Conservation (phyloP, 2,888 invertebrate genomes). For the Torymus texanus region DNA sequence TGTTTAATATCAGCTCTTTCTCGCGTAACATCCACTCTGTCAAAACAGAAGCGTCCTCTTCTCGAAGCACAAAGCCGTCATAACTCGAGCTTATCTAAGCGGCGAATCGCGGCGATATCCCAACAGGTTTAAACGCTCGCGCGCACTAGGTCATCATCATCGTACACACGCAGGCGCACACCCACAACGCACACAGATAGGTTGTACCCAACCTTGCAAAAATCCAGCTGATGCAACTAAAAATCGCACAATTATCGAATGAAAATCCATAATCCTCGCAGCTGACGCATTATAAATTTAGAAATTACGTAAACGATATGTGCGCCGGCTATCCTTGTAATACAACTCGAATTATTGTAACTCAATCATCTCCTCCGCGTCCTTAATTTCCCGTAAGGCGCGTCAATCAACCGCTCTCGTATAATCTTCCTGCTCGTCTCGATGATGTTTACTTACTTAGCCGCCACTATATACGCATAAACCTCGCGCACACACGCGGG, state of each 20-base stretch:
- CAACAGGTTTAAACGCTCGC: constrained; percentile 14
- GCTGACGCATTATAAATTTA: constrained; percentile 35
- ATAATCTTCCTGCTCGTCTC: constrained; percentile 7
- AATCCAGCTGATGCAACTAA: constrained; percentile 43
- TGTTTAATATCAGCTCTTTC: no score
- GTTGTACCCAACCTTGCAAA: no score
- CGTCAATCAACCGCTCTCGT: constrained; percentile 15
- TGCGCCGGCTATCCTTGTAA: constrained; percentile 42
- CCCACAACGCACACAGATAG: no score
- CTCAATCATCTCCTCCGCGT: constrained; percentile 31
- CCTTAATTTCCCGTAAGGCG: constrained; percentile 26
- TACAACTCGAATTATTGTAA: constrained; percentile 42
- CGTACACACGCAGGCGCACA: neutral
- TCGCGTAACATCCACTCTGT: no score
- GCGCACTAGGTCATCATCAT: neutral
- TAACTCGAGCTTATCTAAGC: neutral
- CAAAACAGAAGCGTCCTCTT: no score
- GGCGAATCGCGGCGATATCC: constrained; percentile 16
- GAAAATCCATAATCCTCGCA: constrained; percentile 21
- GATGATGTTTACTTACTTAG: neutral
- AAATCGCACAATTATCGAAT: constrained; percentile 27
- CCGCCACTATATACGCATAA: no score
- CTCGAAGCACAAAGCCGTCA: no score
- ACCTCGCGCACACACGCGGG: no score
- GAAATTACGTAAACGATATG: constrained; percentile 41